phyloP scores from a whole-genome alignment of 2,888 invertebrate genomes.

The Tenthredo livida region DNA sequence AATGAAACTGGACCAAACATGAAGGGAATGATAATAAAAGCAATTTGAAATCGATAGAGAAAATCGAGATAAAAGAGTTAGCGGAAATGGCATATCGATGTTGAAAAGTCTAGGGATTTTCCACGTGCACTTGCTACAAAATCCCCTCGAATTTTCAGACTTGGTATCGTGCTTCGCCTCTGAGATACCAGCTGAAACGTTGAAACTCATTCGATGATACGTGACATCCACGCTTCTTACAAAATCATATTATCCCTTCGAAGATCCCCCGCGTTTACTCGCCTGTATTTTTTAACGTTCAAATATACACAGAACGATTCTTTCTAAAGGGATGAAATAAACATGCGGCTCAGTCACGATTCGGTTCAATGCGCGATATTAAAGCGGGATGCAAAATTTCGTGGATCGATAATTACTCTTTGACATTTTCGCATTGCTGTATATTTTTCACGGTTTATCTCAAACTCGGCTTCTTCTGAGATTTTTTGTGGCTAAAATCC shows the following conservation, averaged over 20 bases:
- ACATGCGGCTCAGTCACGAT: not conserved
- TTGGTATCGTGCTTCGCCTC: not conserved
- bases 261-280: conserved; percentile 12
- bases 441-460: too few species aligned
- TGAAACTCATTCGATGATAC: conserved; percentile 6
- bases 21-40: conserved; percentile 11
- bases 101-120: not conserved
- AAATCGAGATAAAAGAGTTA: not conserved
- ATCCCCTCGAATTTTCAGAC: not conserved
- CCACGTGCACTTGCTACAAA: not conserved
- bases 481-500: too few species aligned
- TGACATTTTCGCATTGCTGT: too few species aligned
- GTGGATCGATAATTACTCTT: too few species aligned
- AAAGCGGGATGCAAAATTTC: not conserved
- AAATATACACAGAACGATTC: not conserved
- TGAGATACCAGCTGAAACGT: not conserved
- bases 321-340: not conserved
- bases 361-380: not conserved
- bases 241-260: conserved; percentile 25
- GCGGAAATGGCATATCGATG: not conserved
- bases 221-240: not conserved
- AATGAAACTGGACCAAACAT: conserved; percentile 9
- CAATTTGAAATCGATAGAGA: not conserved
- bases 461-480: too few species aligned
- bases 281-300: not conserved